Conservation (phyloP, 2,797 vertebrate genomes). For the Geotrypetes seraphini region DNA sequence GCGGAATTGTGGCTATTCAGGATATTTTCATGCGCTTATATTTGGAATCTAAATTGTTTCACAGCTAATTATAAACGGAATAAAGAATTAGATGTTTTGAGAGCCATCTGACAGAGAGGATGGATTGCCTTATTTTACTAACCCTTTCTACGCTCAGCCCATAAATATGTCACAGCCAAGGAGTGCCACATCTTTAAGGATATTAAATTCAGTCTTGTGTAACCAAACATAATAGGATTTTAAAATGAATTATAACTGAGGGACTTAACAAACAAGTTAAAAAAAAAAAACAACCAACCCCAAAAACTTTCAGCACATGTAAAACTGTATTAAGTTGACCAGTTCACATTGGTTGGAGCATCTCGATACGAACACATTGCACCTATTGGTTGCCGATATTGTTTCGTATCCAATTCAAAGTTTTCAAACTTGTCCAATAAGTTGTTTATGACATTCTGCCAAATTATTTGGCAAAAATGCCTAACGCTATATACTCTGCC, state of each 20-base stretch:
- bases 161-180: conserved; percentile 57
- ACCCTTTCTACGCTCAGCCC: conserved; percentile 42
- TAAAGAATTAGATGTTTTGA: conserved; percentile 49
- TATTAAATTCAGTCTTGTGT: conserved; percentile 64
- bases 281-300: too few species aligned
- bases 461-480: too few species aligned
- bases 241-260: conserved; percentile 56
- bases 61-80: conserved; percentile 47
- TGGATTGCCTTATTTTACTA: conserved; percentile 55
- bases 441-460: too few species aligned
- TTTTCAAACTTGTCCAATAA: too few species aligned
- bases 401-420: too few species aligned
- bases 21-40: conserved; percentile 31
- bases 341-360: too few species aligned
- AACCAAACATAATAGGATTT: conserved; percentile 66
- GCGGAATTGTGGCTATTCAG: conserved; percentile 24
- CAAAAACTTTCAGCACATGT: conserved; percentile 44
- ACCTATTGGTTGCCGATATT: too few species aligned
- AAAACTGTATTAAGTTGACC: conserved; percentile 38
- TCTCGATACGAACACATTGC: too few species aligned
- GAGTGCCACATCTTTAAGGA: conserved; percentile 53
- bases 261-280: conserved; percentile 48
- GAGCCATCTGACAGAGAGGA: conserved; percentile 45
- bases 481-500: too few species aligned
- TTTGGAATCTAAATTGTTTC: conserved; percentile 52